These are phyloP conservation scores for Seriola dumerili DNA, from an alignment of 2,113 vertebrate genomes.

Conservation along the genomic window DNA sequence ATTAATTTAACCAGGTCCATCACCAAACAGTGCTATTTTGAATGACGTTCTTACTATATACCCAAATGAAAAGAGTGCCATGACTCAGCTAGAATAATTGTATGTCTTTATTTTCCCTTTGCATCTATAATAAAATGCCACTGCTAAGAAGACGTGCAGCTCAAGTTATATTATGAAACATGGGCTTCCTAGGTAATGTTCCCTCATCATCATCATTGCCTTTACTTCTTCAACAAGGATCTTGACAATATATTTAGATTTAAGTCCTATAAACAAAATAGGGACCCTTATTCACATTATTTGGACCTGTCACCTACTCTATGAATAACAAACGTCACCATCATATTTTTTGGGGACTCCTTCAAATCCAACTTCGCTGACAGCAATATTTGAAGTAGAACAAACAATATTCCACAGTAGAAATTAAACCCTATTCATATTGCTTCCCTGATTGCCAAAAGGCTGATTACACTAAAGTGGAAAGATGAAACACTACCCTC, in stretches of 20 bases:
- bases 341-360: neutral
- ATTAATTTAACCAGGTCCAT: neutral
- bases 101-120: neutral
- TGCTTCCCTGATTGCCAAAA: conserved; percentile 10
- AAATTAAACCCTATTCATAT: neutral
- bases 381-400: neutral
- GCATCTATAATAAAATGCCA: conserved; percentile 1
- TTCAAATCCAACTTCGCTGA: neutral
- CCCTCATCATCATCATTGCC: too few species aligned
- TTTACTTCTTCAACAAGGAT: neutral
- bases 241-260: neutral
- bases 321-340: neutral
- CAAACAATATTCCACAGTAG: neutral
- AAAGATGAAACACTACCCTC: neutral
- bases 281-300: neutral
- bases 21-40: neutral
- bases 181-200: neutral
- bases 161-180: neutral
- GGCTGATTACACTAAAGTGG: conserved; percentile 7
- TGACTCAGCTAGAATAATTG: neutral
- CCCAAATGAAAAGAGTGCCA: neutral
- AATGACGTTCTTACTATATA: neutral
- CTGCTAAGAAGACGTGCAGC: neutral
- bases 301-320: neutral
- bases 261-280: neutral